Evolutionary conservation across 2,113 vertebrate genomes (phyloP).

Genomic region (Plectropomus leopardus): DNA sequence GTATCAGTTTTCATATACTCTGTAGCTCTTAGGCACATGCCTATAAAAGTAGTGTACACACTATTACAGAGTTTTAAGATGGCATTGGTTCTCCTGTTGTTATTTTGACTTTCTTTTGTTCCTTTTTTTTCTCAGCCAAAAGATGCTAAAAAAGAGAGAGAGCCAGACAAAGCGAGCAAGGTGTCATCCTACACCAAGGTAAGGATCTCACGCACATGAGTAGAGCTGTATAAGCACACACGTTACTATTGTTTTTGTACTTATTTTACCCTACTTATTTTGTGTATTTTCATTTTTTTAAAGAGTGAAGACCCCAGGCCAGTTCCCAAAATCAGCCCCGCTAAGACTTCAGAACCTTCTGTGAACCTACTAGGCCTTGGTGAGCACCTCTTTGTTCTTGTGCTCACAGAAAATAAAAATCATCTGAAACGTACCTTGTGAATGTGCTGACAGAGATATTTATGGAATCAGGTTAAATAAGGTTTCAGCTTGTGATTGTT

Average conservation of each 20-base stretch:
- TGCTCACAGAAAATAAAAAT: not conserved
- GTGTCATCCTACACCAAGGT: constrained; percentile 77
- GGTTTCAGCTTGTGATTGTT: not conserved
- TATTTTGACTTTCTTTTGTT: not conserved
- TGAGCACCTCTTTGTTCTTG: constrained; percentile 77
- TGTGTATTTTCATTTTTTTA: constrained; percentile 51
- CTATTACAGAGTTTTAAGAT: not conserved
- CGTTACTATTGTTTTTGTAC: not conserved
- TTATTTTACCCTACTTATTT: not conserved
- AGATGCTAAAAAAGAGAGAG: constrained; percentile 90
- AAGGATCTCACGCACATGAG: not conserved
- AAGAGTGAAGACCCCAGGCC: constrained; percentile 91
- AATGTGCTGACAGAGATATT: not conserved
- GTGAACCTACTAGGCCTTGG: constrained; percentile 95
- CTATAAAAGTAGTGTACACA: not conserved
- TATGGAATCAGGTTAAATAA: not conserved
- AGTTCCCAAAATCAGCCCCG: constrained; percentile 90
- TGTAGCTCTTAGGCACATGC: not conserved
- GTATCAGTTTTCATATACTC: constrained; percentile 66
- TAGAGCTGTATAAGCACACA: not conserved
- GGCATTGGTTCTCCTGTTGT: not conserved
- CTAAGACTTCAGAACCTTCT: constrained; percentile 88
- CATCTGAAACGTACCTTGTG: not conserved
- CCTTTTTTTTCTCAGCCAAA: constrained; percentile 77
- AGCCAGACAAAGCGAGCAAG: constrained; percentile 87